Evolutionary conservation across 2,797 vertebrate species (phyloP).

Genomic region (Pseudocheirus occidentalis): DNA sequence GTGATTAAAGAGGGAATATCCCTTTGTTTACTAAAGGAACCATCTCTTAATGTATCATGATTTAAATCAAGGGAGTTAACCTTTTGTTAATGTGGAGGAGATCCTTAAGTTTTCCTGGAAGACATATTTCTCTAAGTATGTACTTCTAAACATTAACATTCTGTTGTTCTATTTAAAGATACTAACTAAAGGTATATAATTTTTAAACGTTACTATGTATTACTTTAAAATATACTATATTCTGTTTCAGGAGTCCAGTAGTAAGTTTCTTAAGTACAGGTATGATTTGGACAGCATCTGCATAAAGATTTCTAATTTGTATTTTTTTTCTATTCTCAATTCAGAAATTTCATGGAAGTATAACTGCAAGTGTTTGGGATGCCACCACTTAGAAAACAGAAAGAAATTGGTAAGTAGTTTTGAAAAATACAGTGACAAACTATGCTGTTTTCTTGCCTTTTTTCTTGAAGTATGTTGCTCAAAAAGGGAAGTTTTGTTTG

Average conservation of each 20-base stretch:
- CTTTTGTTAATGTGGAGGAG: not conserved
- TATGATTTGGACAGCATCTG: slow-evolving; percentile 8
- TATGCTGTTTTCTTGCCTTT: slow-evolving; percentile 71
- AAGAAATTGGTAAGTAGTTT: slow-evolving; percentile 57
- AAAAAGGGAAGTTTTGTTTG: not conserved
- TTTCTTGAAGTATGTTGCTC: not conserved
- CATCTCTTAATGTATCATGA: not conserved
- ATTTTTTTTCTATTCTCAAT: slow-evolving; percentile 69
- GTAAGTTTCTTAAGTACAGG: slow-evolving; percentile 42
- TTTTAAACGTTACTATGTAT: slow-evolving; percentile 54
- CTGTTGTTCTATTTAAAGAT: not conserved
- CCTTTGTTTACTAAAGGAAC: not conserved
- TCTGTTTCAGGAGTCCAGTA: slow-evolving; percentile 44
- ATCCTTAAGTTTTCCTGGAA: not conserved
- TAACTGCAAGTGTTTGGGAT: slow-evolving; percentile 84
- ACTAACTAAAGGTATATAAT: slow-evolving; percentile 19
- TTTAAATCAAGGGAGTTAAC: not conserved
- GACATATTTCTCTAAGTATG: not conserved
- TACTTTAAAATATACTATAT: slow-evolving; percentile 55
- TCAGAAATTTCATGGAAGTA: slow-evolving; percentile 85
- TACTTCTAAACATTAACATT: not conserved
- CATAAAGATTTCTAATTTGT: slow-evolving; percentile 33
- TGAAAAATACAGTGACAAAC: slow-evolving; percentile 75
- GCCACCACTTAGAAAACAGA: slow-evolving; percentile 82
- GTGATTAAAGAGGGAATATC: not conserved